These are phyloP conservation scores for Setipinna tenuifilis DNA, from an alignment of 2,797 vertebrate genomes.

Conservation along the genomic window DNA sequence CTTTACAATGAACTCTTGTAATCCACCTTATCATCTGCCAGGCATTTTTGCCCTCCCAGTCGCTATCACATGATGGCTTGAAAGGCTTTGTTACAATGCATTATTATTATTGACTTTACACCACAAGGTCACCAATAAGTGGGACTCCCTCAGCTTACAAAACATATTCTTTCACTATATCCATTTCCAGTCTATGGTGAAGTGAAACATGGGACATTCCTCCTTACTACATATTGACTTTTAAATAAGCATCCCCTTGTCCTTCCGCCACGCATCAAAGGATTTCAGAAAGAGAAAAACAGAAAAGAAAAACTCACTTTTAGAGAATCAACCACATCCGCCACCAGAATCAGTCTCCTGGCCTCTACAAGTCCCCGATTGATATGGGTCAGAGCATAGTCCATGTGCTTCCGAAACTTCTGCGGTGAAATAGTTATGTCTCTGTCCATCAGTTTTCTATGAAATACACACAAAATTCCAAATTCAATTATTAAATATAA, in stretches of 20 bases:
- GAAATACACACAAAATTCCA: neutral
- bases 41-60: neutral
- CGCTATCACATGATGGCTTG: neutral
- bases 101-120: neutral
- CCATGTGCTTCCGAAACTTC: conserved; percentile 86
- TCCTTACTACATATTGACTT: neutral
- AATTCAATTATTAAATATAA: no score
- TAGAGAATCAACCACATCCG: conserved; percentile 91
- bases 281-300: neutral
- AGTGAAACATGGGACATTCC: no score
- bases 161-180: neutral
- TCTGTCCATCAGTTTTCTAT: conserved; percentile 85
- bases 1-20: neutral
- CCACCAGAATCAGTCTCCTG: conserved; percentile 88
- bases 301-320: conserved; percentile 76
- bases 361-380: conserved; percentile 84
- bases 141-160: neutral
- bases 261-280: neutral
- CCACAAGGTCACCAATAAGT: neutral
- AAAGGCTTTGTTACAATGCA: neutral
- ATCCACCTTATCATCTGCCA: neutral
- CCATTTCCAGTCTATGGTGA: neutral
- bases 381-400: conserved; percentile 80
- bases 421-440: conserved; percentile 88
- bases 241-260: neutral